phyloP scores from a whole-genome alignment of 1,140 invertebrate species.

The Bicyclus anynana region DNA sequence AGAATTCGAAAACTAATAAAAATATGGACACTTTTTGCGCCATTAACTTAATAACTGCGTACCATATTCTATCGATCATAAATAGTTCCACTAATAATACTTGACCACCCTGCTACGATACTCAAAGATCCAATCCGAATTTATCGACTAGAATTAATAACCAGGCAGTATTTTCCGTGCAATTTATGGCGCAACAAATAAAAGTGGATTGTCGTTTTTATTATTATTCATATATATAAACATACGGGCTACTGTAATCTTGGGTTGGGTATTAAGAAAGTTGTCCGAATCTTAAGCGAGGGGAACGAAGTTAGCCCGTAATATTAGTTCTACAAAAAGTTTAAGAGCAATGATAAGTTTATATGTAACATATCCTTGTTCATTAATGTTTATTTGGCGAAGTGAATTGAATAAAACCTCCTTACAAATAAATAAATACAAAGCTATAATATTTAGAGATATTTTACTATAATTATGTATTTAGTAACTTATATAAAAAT shows the following conservation, averaged over 20 bases:
- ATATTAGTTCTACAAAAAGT: constrained; percentile 64
- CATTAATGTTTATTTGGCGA: not conserved
- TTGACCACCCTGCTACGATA: constrained; percentile 22
- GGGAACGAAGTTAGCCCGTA: constrained; percentile 51
- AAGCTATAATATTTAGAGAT: too few relatives aligned
- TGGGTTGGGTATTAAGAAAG: constrained; percentile 65
- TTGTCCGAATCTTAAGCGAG: constrained; percentile 63
- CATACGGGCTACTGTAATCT: constrained; percentile 60
- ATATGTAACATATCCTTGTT: constrained; percentile 17
- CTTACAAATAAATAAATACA: too few relatives aligned
- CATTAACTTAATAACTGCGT: too few relatives aligned
- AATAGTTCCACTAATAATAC: constrained; percentile 5
- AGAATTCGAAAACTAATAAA: too few relatives aligned
- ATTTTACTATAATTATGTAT: too few relatives aligned
- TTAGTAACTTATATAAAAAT: too few relatives aligned
- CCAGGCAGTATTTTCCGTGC: constrained; percentile 45
- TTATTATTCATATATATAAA: constrained; percentile 61
- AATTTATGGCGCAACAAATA: constrained; percentile 65
- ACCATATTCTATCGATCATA: not conserved
- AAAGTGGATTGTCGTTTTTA: constrained; percentile 65
- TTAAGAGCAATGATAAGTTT: constrained; percentile 55
- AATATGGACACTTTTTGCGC: too few relatives aligned
- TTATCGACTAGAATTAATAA: constrained; percentile 71
- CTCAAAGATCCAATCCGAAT: constrained; percentile 40
- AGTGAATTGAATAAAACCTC: not conserved